Conservation (phyloP, 2,113 vertebrate genomes). For the Siphamia tubifer region DNA sequence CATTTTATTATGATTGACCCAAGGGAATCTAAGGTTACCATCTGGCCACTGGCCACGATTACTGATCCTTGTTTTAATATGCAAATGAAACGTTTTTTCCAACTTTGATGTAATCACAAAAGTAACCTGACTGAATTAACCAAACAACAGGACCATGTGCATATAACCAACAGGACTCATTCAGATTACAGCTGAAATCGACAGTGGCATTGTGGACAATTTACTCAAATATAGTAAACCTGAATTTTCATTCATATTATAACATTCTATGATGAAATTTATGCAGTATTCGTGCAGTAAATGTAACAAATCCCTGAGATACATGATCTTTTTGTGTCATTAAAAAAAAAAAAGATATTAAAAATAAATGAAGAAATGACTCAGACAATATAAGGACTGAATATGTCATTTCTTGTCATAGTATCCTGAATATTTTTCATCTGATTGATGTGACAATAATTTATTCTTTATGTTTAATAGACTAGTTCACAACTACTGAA, state of each 20-base stretch:
- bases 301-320: too few relatives aligned
- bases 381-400: too few relatives aligned
- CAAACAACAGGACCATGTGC: constrained; percentile 28
- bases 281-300: too few relatives aligned
- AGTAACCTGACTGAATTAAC: constrained; percentile 49
- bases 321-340: too few relatives aligned
- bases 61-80: constrained; percentile 75
- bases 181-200: not conserved
- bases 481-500: too few relatives aligned
- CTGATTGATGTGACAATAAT: too few relatives aligned
- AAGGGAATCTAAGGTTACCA: constrained; percentile 76
- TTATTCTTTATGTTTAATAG: too few relatives aligned
- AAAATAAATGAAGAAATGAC: too few relatives aligned
- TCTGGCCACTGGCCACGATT: constrained; percentile 73
- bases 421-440: too few relatives aligned
- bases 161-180: constrained; percentile 8
- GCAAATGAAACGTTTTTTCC: constrained; percentile 65
- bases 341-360: too few relatives aligned
- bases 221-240: not conserved
- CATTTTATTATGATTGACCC: constrained; percentile 71
- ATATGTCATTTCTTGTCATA: too few relatives aligned
- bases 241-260: not conserved
- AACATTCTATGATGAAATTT: too few relatives aligned
- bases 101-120: constrained; percentile 65
- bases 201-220: not conserved